Evolutionary conservation across 2,113 vertebrate genomes (phyloP).

Genomic region (Junco hyemalis): DNA sequence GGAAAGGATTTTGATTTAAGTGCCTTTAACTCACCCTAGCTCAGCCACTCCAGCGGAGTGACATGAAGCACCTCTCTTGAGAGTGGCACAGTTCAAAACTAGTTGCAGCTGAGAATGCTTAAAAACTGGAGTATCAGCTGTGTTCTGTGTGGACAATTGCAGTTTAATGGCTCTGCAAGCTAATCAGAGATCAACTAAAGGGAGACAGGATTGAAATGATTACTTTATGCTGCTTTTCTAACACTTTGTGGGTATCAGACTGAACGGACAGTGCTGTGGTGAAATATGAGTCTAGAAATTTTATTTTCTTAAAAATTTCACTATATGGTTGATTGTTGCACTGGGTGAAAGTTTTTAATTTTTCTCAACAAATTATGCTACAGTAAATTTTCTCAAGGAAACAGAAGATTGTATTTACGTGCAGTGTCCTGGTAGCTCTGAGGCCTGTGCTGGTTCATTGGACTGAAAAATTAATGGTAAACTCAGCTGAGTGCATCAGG

Average conservation of each 20-base stretch:
- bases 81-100: constrained; percentile 17
- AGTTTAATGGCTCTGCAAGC: constrained; percentile 65
- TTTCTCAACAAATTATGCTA: neutral
- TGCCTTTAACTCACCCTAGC: constrained; percentile 11
- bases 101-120: constrained; percentile 38
- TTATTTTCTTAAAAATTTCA: neutral
- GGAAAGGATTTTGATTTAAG: neutral
- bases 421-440: neutral
- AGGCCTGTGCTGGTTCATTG: neutral
- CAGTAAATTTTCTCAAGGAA: neutral
- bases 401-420: neutral
- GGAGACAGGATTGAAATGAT: neutral
- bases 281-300: neutral
- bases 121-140: constrained; percentile 63
- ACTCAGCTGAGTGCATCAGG: neutral
- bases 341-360: neutral
- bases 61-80: constrained; percentile 3
- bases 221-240: neutral
- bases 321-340: neutral
- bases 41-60: neutral
- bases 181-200: constrained; percentile 14
- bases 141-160: constrained; percentile 16
- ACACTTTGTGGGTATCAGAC: neutral
- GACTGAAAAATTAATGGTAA: neutral
- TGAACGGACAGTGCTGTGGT: neutral